Base-by-base conservation (phyloP, 2,888 invertebrate genomes). In the Carabus problematicus region DNA sequence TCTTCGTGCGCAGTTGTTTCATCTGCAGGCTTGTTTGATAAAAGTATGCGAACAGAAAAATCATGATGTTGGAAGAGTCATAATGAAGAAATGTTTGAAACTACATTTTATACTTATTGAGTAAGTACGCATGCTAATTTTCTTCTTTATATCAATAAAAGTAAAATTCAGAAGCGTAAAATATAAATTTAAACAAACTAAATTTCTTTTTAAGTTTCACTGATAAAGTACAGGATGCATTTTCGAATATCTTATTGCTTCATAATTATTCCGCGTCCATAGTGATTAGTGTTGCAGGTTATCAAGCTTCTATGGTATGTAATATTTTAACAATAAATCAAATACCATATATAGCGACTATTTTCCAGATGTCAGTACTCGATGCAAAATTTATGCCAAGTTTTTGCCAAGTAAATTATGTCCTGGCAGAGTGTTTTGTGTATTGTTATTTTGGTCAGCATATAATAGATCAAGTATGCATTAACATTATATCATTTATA, bases 401-500 rank as follows among this genome's bases (percentile, higher is more conserved):
- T 54, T 41, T 67, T 41, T 59, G 59, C 43, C 40, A 40, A 42
- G 60, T 67, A 12, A 67, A 67, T 54, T 67, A 67, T 52, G 60
- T 67, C 3, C 54, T 67, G 14, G 60, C 54, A 3, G 67, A 67
- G 54, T 67, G 67, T 60, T 67, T 67, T 43, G 60, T 67, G 11
- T 67, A 67, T 60, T 67, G 67, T 29, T 67, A 67, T 60, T 67
- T 42, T 40, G 67, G 67, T 1, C 67, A 67, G 39, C 67, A 67
- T 19, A 67, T 67, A 42, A 67, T 67, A 41, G 60, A 67, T 54
- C 60, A 67, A 19, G 67, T 67, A 60, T 7, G 14, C 16, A 7
- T 56, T 39, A 39, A 39, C 3, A 45, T 14, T 45, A 12, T 45
- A 45, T 45, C 14, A 7, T n/a, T n/a, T 45, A 12, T 7, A 45